phyloP scores from a whole-genome alignment of 2,113 vertebrate species.

The Gymnarchus niloticus region DNA sequence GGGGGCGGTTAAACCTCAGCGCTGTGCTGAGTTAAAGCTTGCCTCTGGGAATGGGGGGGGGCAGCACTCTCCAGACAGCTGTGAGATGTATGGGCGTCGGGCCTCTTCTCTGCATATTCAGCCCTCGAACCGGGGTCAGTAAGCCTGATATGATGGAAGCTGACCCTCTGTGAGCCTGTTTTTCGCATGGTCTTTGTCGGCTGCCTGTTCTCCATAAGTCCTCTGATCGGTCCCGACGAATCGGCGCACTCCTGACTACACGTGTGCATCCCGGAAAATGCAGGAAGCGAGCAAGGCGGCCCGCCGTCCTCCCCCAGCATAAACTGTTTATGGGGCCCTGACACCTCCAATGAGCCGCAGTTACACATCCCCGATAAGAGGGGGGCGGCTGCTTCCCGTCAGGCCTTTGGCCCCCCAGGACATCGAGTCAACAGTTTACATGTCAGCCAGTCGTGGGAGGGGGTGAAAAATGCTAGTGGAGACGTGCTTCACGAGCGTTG shows the following conservation, averaged over 20 bases:
- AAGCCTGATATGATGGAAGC: no score
- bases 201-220: no score
- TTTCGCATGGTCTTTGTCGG: no score
- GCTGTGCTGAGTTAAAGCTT: background rate
- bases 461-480: background rate
- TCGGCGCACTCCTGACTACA: no score
- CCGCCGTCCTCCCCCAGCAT: background rate
- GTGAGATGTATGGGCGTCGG: background rate
- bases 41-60: background rate
- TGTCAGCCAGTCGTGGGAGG: background rate
- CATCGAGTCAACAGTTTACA: slow-evolving; percentile 14
- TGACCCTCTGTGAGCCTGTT: no score
- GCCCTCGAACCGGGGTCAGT: background rate
- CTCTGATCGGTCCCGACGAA: no score
- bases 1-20: background rate
- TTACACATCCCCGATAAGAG: background rate
- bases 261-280: no score
- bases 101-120: background rate
- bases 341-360: background rate
- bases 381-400: slow-evolving; percentile 3
- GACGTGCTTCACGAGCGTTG: background rate
- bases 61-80: background rate
- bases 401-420: background rate
- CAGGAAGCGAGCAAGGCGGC: background rate
- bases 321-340: slow-evolving; percentile 16